Evolutionary conservation across 2,888 invertebrate genomes (phyloP).

Genomic region (Girardia tigrina): DNA sequence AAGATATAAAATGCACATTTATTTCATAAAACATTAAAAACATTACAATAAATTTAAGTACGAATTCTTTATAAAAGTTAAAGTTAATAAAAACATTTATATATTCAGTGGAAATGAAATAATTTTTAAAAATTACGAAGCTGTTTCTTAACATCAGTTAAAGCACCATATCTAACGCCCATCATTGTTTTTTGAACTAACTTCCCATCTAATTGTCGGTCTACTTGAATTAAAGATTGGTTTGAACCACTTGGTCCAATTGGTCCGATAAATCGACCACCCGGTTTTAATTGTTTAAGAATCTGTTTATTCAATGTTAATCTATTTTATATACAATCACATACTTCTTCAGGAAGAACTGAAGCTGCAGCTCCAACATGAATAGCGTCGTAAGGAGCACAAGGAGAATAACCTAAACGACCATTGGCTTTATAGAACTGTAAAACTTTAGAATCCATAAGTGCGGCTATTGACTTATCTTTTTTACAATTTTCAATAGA

Average conservation of each 20-base stretch:
- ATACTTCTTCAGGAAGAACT: constrained; percentile 49
- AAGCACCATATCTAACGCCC: background rate
- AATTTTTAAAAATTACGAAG: background rate
- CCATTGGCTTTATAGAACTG: constrained; percentile 48
- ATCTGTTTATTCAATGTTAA: background rate
- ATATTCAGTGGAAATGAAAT: no score
- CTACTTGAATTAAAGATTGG: background rate
- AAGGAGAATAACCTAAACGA: constrained; percentile 43
- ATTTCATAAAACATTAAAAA: no score
- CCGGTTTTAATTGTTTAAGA: background rate
- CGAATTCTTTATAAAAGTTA: no score
- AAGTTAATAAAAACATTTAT: no score
- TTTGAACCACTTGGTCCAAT: background rate
- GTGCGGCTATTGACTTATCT: background rate
- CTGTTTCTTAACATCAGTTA: constrained; percentile 1
- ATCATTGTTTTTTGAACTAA: background rate
- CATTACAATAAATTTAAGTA: no score
- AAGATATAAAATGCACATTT: no score
- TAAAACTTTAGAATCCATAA: constrained; percentile 40
- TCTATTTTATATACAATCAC: constrained; percentile 35
- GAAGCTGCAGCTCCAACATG: constrained; percentile 51
- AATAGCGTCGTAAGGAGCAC: constrained; percentile 50
- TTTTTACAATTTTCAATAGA: constrained; percentile 4
- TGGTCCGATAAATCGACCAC: background rate
- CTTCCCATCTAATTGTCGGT: background rate